Evolutionary conservation across 2,888 invertebrate genomes (phyloP), one percentile per base, ranked within the genome.

Genomic region (Carpatolechia fugitivella): DNA sequence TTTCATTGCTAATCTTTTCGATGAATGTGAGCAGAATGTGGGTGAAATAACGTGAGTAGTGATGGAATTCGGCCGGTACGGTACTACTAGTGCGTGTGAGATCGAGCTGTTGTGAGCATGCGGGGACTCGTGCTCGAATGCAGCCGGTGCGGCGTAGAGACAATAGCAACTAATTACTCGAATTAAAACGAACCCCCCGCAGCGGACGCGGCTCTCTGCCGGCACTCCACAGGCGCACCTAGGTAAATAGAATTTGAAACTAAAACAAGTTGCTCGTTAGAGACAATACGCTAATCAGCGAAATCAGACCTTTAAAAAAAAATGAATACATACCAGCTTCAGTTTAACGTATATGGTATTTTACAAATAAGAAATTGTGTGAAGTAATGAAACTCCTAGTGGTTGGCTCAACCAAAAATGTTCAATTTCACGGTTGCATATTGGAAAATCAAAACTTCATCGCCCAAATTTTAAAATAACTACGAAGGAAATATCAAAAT

Each of bases 21-120:
- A 20, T 24, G 56, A 60, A n/a, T n/a, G n/a, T n/a, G n/a, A 62
- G 65, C 70, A 65, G 71, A 76, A 86, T 79, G 79, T 86, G 74
- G 85, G 87, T 82, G 77, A 82, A 70, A 63, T 83, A 85, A 80
- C 83, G 81, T 73, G 77, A 82, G 80, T 68, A 66, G 65, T 62
- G 53, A 49, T 60, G 82, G 83, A 86, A 87, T 86, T 85, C 80
- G 84, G 80, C 70, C 80, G 65, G 61, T 76, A 86, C 87, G 86
- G 86, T 85, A 80, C 70, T 57, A 48, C 63, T 64, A 57, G 52
- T 41, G 18, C 38, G 8, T 18, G 40, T 18, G 16, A 18, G 40
- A 10, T 3, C 18, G 8, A 16, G 16, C 16, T 1, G n/a, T n/a
- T n/a, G 14, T 8, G 20, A 10, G 16, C 10, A 54, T n/a, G 29